Percentiles rank a stretch among this genome's conserved stretches.
Evolutionary conservation across 1,140 invertebrate genomes (phyloP).

Genomic region (Calliopsis andreniformis): DNA sequence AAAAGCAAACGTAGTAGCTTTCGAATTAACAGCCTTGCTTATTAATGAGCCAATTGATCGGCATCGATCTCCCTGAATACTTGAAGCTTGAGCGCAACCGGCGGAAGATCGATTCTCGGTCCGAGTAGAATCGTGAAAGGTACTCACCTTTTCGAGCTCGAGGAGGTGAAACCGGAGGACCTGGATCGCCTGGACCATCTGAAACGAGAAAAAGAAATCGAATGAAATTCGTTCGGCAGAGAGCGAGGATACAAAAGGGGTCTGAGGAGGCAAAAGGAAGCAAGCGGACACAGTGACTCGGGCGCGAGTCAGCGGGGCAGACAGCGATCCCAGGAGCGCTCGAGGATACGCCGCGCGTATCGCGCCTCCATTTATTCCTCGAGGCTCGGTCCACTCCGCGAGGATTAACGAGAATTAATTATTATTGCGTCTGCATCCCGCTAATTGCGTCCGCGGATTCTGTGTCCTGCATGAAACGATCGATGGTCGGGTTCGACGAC

Average conservation of each 20-base stretch:
- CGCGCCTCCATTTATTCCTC: conserved; percentile 47
- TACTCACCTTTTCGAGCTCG: conserved; percentile 99
- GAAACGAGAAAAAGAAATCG: conserved; percentile 84
- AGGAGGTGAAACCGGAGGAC: conserved; percentile 99
- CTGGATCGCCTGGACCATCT: conserved; percentile 99
- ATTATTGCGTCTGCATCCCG: conserved; percentile 61
- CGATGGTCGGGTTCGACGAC: conserved; percentile 36
- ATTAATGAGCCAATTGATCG: background rate
- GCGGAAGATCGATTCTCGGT: no score
- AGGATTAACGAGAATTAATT: conserved; percentile 67
- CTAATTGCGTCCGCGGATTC: conserved; percentile 59
- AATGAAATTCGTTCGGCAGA: conserved; percentile 58
- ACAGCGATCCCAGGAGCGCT: conserved; percentile 8
- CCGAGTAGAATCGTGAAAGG: conserved; percentile 18
- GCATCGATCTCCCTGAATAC: background rate
- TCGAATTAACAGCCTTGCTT: background rate
- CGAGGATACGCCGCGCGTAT: conserved; percentile 16
- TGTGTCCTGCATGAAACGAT: conserved; percentile 21
- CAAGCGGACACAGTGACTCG: background rate
- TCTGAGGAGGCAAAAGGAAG: conserved; percentile 5
- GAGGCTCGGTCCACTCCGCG: conserved; percentile 42
- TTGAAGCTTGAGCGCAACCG: background rate
- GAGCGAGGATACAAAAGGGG: conserved; percentile 25
- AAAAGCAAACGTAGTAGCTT: background rate
- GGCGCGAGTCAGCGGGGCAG: conserved; percentile 5